These are phyloP conservation scores for Spatulosminthurus flaviceps DNA, from an alignment of 2,888 invertebrate genomes.

Conservation along the genomic window DNA sequence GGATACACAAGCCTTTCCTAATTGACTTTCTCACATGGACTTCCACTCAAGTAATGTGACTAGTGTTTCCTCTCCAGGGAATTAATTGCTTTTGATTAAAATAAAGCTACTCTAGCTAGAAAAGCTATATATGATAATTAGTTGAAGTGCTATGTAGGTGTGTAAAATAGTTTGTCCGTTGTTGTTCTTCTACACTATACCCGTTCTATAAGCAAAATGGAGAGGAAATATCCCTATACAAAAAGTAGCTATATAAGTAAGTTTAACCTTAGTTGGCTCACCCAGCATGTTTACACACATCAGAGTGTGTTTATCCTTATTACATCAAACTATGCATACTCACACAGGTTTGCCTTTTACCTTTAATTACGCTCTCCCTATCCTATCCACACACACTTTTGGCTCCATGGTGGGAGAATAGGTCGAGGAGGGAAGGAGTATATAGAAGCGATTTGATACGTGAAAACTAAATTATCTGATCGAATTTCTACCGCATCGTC, in stretches of 20 bases:
- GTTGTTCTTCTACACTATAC: too few species aligned
- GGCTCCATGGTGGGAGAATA: not conserved
- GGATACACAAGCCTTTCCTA: slow-evolving; percentile 5
- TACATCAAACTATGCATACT: not conserved
- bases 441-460: not conserved
- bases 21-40: slow-evolving; percentile 20
- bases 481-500: slow-evolving; percentile 32
- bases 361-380: slow-evolving; percentile 3
- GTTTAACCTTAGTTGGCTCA: too few species aligned
- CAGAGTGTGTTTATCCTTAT: not conserved
- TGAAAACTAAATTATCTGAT: slow-evolving; percentile 36
- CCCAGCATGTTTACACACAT: too few species aligned
- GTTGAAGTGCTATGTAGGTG: slow-evolving; percentile 20
- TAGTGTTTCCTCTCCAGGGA: slow-evolving; percentile 5
- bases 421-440: not conserved
- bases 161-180: slow-evolving; percentile 25
- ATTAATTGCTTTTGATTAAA: slow-evolving; percentile 33
- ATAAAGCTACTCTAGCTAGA: not conserved
- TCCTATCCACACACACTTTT: not conserved
- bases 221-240: too few species aligned
- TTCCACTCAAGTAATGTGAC: not conserved
- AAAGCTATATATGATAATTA: slow-evolving; percentile 12
- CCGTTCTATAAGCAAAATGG: not conserved
- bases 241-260: too few species aligned
- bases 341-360: not conserved